Evolutionary conservation across 2,888 invertebrate genomes (phyloP).

Genomic region (Andrena minutula): DNA sequence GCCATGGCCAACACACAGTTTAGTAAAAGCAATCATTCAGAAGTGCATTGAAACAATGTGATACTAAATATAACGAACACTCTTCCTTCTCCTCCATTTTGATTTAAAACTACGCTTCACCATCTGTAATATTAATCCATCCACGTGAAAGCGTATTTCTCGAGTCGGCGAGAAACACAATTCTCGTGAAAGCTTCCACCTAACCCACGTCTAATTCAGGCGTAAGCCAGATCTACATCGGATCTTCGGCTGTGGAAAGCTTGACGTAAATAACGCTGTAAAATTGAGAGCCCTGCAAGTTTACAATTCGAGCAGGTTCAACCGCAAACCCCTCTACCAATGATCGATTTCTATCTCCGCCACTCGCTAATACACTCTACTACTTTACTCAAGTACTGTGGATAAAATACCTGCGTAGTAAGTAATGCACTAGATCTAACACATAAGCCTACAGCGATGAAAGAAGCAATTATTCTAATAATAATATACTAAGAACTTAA

Average conservation of each 20-base stretch:
- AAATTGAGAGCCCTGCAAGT: conserved; percentile 1
- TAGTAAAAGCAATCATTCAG: background rate
- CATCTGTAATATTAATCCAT: background rate
- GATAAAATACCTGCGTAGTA: background rate
- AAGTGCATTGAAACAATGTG: background rate
- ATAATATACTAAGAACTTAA: too few relatives aligned
- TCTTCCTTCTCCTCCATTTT: background rate
- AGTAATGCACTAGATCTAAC: too few relatives aligned
- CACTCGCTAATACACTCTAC: background rate
- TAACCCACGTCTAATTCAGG: conserved; percentile 14
- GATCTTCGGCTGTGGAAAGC: background rate
- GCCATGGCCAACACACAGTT: too few relatives aligned
- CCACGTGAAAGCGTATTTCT: background rate
- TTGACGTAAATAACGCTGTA: conserved; percentile 3
- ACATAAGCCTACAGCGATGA: too few relatives aligned
- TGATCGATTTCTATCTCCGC: conserved; percentile 4
- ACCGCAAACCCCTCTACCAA: conserved; percentile 2
- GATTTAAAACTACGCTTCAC: background rate
- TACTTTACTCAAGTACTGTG: background rate
- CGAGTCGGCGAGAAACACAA: conserved; percentile 3
- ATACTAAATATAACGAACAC: background rate
- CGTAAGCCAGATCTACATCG: conserved; percentile 14
- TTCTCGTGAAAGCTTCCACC: conserved; percentile 16
- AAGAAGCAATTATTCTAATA: too few relatives aligned
- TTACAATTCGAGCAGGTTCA: conserved; percentile 2